Evolutionary conservation across 2,797 vertebrate species (phyloP).

Genomic region (Gouania willdenowi): DNA sequence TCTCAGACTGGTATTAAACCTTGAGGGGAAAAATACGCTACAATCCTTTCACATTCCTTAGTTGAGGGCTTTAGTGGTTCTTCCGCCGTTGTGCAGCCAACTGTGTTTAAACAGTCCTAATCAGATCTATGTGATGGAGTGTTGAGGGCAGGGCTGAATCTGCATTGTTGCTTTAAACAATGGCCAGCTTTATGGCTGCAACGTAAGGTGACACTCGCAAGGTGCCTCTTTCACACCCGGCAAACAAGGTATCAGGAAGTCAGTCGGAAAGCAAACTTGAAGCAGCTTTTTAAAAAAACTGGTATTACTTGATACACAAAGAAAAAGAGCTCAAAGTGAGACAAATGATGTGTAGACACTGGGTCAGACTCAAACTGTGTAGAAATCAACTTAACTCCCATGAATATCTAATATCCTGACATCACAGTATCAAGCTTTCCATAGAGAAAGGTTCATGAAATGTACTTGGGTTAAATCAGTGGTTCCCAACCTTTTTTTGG

Average conservation of each 20-base stretch:
- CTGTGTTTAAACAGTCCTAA: constrained; percentile 57
- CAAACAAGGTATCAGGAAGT: constrained; percentile 48
- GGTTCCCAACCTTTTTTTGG: too few species aligned
- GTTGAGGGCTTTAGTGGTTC: constrained; percentile 27
- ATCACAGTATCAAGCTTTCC: too few species aligned
- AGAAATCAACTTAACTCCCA: too few species aligned
- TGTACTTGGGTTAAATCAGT: too few species aligned
- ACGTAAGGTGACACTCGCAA: constrained; percentile 49
- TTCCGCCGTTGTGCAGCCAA: constrained; percentile 16
- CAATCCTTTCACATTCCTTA: constrained; percentile 50
- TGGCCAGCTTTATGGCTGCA: constrained; percentile 27
- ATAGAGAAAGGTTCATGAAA: too few species aligned
- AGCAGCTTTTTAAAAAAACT: too few species aligned
- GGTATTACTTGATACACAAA: too few species aligned
- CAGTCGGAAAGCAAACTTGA: constrained; percentile 23
- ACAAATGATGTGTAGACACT: too few species aligned
- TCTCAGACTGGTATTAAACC: constrained; percentile 37
- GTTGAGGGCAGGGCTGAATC: constrained; percentile 41
- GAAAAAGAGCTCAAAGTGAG: too few species aligned
- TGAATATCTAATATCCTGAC: too few species aligned
- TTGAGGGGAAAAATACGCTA: constrained; percentile 31
- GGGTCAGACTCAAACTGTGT: too few species aligned
- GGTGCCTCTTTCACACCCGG: constrained; percentile 41
- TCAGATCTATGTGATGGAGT: constrained; percentile 50
- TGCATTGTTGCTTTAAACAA: constrained; percentile 58